Percentiles rank a stretch among this genome's conserved stretches.
phyloP scores from a whole-genome alignment of 1,140 invertebrate genomes.

The Psilanteris sp. region DNA sequence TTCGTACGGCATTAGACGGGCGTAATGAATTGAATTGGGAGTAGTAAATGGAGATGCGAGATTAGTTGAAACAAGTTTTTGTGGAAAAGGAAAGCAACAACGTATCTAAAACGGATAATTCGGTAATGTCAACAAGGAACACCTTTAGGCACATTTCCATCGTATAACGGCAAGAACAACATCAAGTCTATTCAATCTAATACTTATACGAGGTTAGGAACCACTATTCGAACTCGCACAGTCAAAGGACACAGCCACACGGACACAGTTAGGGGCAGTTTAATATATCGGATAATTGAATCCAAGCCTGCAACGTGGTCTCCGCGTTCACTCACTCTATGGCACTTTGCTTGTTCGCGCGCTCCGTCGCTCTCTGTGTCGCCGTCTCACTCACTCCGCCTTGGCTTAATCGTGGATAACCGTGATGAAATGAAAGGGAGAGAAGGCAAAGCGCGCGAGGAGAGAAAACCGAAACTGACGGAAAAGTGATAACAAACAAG shows the following conservation, averaged over 20 bases:
- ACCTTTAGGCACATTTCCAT: constrained; percentile 73
- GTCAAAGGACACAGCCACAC: constrained; percentile 72
- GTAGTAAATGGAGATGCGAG: constrained; percentile 40
- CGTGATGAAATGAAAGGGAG: constrained; percentile 45
- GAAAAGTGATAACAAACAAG: neutral
- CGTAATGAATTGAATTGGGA: constrained; percentile 47
- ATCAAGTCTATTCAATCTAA: constrained; percentile 79
- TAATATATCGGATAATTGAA: constrained; percentile 81
- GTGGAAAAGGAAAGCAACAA: constrained; percentile 32
- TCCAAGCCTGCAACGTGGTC: constrained; percentile 71
- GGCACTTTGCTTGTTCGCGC: no score
- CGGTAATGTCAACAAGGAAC: constrained; percentile 60
- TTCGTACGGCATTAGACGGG: constrained; percentile 17
- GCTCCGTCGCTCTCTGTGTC: neutral
- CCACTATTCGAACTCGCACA: constrained; percentile 76
- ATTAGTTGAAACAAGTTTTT: constrained; percentile 57
- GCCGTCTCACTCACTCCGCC: constrained; percentile 29
- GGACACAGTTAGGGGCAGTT: constrained; percentile 78
- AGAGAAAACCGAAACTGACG: neutral
- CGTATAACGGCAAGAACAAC: constrained; percentile 76
- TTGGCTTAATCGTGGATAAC: constrained; percentile 33
- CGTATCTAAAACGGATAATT: constrained; percentile 47
- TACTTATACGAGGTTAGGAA: constrained; percentile 73
- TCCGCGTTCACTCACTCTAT: constrained; percentile 41
- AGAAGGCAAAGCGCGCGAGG: constrained; percentile 4